Percentiles rank a stretch among this genome's conserved stretches.
These are phyloP conservation scores for Celastrina argiolus DNA, from an alignment of 2,888 invertebrate species.

Conservation along the genomic window DNA sequence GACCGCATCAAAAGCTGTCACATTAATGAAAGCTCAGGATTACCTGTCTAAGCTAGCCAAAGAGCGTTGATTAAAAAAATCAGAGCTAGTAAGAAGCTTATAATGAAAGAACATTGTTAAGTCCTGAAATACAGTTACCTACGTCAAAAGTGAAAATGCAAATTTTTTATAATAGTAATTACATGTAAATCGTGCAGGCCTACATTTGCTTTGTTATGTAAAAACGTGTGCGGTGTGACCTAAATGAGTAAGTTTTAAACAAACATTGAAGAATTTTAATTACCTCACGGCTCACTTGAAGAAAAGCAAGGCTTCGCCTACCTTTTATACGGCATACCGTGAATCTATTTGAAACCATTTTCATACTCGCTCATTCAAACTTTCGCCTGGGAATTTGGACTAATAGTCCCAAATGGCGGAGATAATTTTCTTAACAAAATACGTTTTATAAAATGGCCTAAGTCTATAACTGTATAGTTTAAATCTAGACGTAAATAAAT, in stretches of 20 bases:
- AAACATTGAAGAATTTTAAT: slow-evolving; percentile 11
- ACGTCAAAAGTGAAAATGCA: neutral
- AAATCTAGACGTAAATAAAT: no score
- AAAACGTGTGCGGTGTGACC: slow-evolving; percentile 8
- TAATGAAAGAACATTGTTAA: neutral
- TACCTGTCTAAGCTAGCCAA: neutral
- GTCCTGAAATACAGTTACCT: neutral
- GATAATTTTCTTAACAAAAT: no score
- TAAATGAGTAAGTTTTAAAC: slow-evolving; percentile 1
- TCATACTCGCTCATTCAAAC: neutral
- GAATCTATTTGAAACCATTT: neutral
- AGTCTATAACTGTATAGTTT: no score
- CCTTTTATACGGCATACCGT: neutral
- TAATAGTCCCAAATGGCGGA: no score
- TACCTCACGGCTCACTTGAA: neutral
- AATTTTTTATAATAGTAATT: neutral
- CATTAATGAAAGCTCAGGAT: neutral
- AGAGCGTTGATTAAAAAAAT: slow-evolving; percentile 1
- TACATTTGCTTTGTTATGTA: neutral
- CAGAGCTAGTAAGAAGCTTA: slow-evolving; percentile 4
- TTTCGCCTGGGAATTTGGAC: no score
- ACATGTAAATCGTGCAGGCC: slow-evolving; percentile 1
- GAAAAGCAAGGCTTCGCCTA: neutral
- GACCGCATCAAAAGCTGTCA: neutral
- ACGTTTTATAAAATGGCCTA: no score